Percentiles rank a stretch among this genome's conserved stretches.
These are phyloP conservation scores for Pterophyllum scalare DNA, from an alignment of 2,113 vertebrate genomes.

Conservation along the genomic window DNA sequence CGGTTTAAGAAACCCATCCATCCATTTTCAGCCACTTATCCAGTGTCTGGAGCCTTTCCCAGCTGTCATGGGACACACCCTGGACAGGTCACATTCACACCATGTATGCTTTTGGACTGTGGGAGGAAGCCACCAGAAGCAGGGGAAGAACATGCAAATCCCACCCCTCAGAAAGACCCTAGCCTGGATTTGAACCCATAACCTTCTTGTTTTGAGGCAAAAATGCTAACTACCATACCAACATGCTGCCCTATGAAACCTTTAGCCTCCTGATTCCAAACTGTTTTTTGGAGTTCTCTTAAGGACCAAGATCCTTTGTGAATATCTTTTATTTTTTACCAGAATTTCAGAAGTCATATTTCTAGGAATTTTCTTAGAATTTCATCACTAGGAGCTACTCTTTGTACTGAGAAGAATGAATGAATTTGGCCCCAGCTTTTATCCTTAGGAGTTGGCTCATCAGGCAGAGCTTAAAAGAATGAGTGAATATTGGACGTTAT, in stretches of 20 bases:
- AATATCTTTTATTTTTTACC: background rate
- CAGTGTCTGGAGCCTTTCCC: background rate
- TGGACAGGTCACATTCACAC: background rate
- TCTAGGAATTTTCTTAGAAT: constrained; percentile 8
- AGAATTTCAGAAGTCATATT: background rate
- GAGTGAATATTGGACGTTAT: background rate
- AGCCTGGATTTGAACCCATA: too few species aligned
- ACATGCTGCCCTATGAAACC: background rate
- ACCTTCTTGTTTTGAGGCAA: too few species aligned
- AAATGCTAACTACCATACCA: too few species aligned
- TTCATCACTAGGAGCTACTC: background rate
- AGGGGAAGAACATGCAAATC: background rate
- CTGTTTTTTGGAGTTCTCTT: background rate
- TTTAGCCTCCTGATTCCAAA: background rate
- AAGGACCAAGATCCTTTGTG: background rate
- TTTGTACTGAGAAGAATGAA: background rate
- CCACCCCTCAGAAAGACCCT: background rate
- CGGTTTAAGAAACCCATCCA: background rate
- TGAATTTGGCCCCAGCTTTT: background rate
- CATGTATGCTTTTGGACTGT: background rate
- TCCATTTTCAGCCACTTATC: background rate
- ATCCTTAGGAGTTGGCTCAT: background rate
- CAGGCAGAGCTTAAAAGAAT: background rate
- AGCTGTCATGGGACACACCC: background rate
- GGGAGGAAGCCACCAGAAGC: background rate